phyloP scores from a whole-genome alignment of 2,888 invertebrate species.

The Polymixis lichenea region DNA sequence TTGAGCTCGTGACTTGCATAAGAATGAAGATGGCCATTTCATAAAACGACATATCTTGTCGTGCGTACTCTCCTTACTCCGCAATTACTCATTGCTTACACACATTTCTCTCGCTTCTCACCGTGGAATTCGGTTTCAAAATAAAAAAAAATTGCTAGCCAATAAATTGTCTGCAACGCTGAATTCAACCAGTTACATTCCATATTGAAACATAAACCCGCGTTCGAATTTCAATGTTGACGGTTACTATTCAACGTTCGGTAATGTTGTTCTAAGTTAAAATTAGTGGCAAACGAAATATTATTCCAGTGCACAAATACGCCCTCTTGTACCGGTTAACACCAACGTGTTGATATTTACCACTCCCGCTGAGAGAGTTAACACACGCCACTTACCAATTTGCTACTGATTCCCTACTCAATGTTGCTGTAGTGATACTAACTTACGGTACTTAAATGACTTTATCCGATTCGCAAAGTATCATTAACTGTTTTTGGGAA shows the following conservation, averaged over 20 bases:
- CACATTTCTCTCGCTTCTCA: background rate
- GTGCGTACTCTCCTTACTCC: slow-evolving; percentile 8
- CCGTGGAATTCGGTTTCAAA: background rate
- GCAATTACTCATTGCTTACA: slow-evolving; percentile 5
- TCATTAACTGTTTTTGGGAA: no score
- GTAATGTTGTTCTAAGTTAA: slow-evolving; percentile 63
- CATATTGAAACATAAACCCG: slow-evolving; percentile 21
- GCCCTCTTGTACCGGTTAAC: slow-evolving; percentile 51
- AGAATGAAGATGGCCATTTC: slow-evolving; percentile 25
- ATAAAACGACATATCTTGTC: slow-evolving; percentile 2
- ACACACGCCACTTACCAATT: slow-evolving; percentile 56
- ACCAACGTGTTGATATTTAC: slow-evolving; percentile 66
- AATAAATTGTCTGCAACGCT: background rate
- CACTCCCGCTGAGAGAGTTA: slow-evolving; percentile 62
- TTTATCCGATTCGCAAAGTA: background rate
- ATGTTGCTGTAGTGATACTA: slow-evolving; percentile 20
- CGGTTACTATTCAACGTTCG: slow-evolving; percentile 39
- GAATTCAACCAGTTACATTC: slow-evolving; percentile 9
- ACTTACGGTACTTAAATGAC: slow-evolving; percentile 3
- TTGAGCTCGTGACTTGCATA: slow-evolving; percentile 48
- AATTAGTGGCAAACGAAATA: slow-evolving; percentile 65
- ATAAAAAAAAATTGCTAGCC: background rate
- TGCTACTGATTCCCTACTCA: slow-evolving; percentile 43
- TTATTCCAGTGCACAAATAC: slow-evolving; percentile 66
- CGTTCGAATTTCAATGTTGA: slow-evolving; percentile 36